These are phyloP conservation scores for Furcula furcula DNA, from an alignment of 2,888 invertebrate genomes.

Conservation along the genomic window DNA sequence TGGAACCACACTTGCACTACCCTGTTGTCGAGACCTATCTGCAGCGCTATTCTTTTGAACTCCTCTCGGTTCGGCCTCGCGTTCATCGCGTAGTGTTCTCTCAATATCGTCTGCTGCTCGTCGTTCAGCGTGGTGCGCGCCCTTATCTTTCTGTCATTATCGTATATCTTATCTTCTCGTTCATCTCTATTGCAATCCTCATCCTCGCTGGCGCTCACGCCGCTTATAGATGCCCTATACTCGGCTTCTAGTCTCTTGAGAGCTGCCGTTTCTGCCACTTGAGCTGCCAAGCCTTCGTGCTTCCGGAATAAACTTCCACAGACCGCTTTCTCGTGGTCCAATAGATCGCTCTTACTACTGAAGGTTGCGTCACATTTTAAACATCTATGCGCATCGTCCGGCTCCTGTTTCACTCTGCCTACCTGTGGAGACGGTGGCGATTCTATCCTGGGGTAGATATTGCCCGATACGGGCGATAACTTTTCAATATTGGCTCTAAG, in stretches of 20 bases:
- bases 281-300: slow-evolving; percentile 89
- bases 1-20: slow-evolving; percentile 98
- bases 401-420: slow-evolving; percentile 57
- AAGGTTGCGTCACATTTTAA: slow-evolving; percentile 82
- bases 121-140: slow-evolving; percentile 97
- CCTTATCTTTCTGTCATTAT: slow-evolving; percentile 90
- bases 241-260: slow-evolving; percentile 77
- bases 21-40: slow-evolving; percentile 87
- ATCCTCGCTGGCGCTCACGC: slow-evolving; percentile 83
- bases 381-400: slow-evolving; percentile 75
- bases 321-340: slow-evolving; percentile 87
- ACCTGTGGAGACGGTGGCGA: slow-evolving; percentile 51
- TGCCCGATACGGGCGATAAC: slow-evolving; percentile 80
- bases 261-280: slow-evolving; percentile 85
- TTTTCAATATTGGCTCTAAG: slow-evolving; percentile 86
- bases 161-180: slow-evolving; percentile 80
- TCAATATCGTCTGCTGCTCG: slow-evolving; percentile 94
- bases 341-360: slow-evolving; percentile 80
- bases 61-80: slow-evolving; percentile 97
- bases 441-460: slow-evolving; percentile 63
- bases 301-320: slow-evolving; percentile 81
- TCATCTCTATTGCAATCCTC: slow-evolving; percentile 80
- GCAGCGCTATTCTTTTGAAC: slow-evolving; percentile 92
- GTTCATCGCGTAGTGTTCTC: slow-evolving; percentile 94
- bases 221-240: slow-evolving; percentile 73